Conservation (phyloP, 2,797 vertebrate species). For the Clarias laeviceps region DNA sequence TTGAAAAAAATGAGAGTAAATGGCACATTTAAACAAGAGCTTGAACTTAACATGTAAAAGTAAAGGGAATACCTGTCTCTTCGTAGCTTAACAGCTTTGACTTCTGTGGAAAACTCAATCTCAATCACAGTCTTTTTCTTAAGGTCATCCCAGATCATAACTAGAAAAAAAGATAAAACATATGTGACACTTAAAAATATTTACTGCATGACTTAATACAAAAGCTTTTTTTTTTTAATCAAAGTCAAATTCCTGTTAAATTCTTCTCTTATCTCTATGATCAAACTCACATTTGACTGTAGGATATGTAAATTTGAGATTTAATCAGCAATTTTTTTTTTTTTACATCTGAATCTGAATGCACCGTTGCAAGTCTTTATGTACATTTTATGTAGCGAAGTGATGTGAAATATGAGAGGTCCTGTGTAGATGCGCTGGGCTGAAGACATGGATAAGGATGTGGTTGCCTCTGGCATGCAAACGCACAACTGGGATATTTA, state of each 20-base stretch:
- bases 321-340: not conserved
- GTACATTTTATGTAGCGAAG: not conserved
- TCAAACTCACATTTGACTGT: not conserved
- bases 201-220: not conserved
- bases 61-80: slow-evolving; percentile 84
- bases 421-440: not conserved
- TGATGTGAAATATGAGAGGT: not conserved
- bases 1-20: not conserved
- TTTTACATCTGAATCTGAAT: not conserved
- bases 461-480: not conserved
- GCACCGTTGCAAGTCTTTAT: not conserved
- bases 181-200: not conserved
- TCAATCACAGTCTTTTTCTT: slow-evolving; percentile 99
- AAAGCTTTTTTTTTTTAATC: not conserved
- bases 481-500: not conserved
- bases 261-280: not conserved
- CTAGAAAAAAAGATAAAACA: slow-evolving; percentile 63
- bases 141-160: slow-evolving; percentile 99
- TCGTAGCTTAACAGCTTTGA: slow-evolving; percentile 95
- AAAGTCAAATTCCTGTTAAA: not conserved
- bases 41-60: not conserved
- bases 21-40: not conserved
- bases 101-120: slow-evolving; percentile 98
- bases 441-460: not conserved
- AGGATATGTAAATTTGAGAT: not conserved